phyloP scores from a whole-genome alignment of 2,888 invertebrate genomes.

The Chrysotoxum bicinctum region DNA sequence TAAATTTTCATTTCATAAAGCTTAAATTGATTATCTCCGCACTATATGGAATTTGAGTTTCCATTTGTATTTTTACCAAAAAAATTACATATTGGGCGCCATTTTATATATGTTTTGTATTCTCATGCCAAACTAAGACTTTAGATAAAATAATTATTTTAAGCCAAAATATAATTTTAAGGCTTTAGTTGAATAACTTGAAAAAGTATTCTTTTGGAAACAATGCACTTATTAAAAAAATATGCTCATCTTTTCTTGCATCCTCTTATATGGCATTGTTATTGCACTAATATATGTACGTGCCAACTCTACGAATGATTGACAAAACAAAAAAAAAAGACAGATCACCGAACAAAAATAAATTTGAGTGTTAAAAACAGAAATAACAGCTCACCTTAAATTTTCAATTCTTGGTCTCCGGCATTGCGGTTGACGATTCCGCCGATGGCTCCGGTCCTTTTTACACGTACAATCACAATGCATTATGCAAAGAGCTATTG shows the following conservation, averaged over 20 bases:
- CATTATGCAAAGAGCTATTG: conserved; percentile 92
- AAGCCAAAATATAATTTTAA: too few species aligned
- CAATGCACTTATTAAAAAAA: too few species aligned
- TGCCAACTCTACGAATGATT: not conserved
- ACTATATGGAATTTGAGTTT: too few species aligned
- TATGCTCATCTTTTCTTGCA: not conserved
- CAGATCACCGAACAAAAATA: not conserved
- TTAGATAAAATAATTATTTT: too few species aligned
- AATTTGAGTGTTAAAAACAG: conserved; percentile 27
- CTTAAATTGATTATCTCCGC: too few species aligned
- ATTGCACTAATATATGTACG: not conserved
- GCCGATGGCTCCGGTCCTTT: conserved; percentile 86
- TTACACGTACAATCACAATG: conserved; percentile 92
- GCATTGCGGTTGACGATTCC: conserved; percentile 82
- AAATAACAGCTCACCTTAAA: conserved; percentile 82
- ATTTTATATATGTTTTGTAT: too few species aligned
- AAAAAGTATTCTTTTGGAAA: not conserved
- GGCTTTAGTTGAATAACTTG: not conserved
- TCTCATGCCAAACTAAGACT: too few species aligned
- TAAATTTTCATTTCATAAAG: too few species aligned
- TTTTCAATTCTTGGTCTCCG: conserved; percentile 85
- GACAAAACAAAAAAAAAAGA: not conserved
- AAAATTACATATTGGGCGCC: too few species aligned
- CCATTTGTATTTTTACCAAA: too few species aligned
- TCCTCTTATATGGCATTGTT: not conserved